These are phyloP conservation scores for Cantharis flavilabris DNA, from an alignment of 2,888 invertebrate genomes.

Conservation along the genomic window DNA sequence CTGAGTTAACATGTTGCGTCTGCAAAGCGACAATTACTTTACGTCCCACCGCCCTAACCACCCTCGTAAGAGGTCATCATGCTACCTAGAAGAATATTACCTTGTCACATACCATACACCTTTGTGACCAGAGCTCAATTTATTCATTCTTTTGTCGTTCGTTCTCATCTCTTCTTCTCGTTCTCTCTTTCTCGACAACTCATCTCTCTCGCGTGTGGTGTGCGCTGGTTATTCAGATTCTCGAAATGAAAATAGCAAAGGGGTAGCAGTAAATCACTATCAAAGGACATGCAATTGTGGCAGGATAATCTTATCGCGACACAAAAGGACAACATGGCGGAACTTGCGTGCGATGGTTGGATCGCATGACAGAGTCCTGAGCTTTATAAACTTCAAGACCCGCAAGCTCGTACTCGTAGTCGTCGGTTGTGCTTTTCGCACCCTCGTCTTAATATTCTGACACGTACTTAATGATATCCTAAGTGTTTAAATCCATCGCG, in stretches of 20 bases:
- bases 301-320: constrained; percentile 55
- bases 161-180: background rate
- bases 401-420: constrained; percentile 24
- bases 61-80: constrained; percentile 26
- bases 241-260: background rate
- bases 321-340: constrained; percentile 55
- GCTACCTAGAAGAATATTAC: constrained; percentile 12
- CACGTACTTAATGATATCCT: constrained; percentile 2
- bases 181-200: background rate
- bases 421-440: constrained; percentile 24
- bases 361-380: constrained; percentile 52
- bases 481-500: background rate
- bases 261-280: constrained; percentile 44
- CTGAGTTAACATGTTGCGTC: constrained; percentile 34
- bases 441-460: constrained; percentile 13
- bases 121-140: background rate
- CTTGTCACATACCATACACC: background rate
- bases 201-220: background rate
- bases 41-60: constrained; percentile 19
- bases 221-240: background rate
- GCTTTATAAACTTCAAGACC: constrained; percentile 32
- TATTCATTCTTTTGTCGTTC: background rate
- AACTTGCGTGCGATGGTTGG: constrained; percentile 56
- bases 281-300: constrained; percentile 44
- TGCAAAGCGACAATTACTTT: constrained; percentile 28